Conservation (phyloP, 2,797 vertebrate species). For the Chiropotes sagulatus region DNA sequence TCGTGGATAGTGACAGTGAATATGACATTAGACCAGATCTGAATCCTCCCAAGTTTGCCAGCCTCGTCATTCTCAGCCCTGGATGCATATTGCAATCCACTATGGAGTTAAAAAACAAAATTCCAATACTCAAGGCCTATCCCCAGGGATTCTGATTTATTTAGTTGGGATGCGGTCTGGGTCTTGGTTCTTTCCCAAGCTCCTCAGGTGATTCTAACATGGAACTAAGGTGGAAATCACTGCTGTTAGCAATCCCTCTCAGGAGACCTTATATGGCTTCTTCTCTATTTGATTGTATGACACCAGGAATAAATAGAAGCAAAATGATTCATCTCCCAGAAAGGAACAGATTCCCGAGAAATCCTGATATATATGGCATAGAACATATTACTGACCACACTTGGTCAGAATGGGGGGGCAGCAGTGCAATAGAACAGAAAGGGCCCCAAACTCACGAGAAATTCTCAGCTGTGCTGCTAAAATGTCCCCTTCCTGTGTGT, state of each 20-base stretch:
- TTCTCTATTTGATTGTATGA: not conserved
- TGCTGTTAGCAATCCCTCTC: not conserved
- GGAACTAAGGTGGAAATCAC: not conserved
- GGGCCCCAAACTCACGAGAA: not conserved
- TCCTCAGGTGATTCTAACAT: not conserved
- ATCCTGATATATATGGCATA: not conserved
- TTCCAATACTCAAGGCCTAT: not conserved
- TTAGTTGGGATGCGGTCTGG: not conserved
- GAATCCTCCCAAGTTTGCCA: not conserved
- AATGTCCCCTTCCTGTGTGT: not conserved
- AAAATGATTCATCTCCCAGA: not conserved
- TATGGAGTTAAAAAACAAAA: not conserved
- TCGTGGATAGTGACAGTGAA: not conserved
- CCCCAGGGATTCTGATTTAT: not conserved
- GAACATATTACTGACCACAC: not conserved
- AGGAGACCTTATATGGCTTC: not conserved
- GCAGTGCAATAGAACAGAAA: not conserved
- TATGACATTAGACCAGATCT: rapidly evolving
- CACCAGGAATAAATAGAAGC: not conserved
- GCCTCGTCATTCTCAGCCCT: not conserved
- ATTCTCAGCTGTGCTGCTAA: not conserved
- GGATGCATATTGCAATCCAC: not conserved
- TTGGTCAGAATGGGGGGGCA: not conserved
- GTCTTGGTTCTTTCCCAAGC: not conserved
- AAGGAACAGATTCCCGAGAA: not conserved